phyloP scores from a whole-genome alignment of 2,113 vertebrate genomes.

The Apus apus region DNA sequence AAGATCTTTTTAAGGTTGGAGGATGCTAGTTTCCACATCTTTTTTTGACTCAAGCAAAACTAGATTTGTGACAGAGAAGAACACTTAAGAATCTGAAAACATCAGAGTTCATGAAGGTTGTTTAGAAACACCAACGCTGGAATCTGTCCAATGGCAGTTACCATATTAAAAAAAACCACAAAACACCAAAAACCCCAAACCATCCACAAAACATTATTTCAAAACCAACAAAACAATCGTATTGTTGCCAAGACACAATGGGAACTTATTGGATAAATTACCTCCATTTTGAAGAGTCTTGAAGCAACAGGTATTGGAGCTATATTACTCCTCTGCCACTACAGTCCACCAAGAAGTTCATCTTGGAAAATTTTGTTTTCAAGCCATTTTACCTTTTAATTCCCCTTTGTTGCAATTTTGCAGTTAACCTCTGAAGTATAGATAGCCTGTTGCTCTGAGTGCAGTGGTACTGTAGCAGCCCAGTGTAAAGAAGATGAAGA shows the following conservation, averaged over 20 bases:
- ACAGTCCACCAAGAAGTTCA: neutral
- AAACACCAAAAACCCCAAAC: too few relatives aligned
- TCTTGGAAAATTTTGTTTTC: neutral
- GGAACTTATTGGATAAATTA: neutral
- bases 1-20: neutral
- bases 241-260: neutral
- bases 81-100: neutral
- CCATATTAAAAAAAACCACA: neutral
- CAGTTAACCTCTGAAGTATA: neutral
- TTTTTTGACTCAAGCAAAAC: neutral
- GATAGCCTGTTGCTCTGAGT: neutral
- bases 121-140: neutral
- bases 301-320: neutral
- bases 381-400: neutral
- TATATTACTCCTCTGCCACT: neutral
- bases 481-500: neutral
- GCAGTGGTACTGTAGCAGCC: neutral
- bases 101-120: accelerated
- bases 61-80: neutral
- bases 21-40: neutral
- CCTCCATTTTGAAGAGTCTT: neutral
- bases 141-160: neutral
- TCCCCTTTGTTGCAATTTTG: neutral
- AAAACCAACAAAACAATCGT: neutral
- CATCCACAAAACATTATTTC: too few relatives aligned